Evolutionary conservation across 2,797 vertebrate species (phyloP).

Genomic region (Malacoraja senta): DNA sequence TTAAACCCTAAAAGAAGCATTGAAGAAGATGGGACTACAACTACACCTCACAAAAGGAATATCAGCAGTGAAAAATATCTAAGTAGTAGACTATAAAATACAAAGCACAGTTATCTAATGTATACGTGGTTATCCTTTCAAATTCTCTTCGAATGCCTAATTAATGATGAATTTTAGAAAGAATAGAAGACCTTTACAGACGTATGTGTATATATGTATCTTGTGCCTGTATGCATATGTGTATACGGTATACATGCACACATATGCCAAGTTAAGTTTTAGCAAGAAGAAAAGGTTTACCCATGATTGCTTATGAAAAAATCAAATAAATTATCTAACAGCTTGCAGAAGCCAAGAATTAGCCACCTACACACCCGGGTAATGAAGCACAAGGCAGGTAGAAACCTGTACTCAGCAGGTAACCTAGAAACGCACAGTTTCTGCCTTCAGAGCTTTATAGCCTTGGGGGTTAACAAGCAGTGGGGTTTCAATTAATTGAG

Average conservation of each 20-base stretch:
- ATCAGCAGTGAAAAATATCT: not conserved
- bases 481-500: not conserved
- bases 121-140: not conserved
- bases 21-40: not conserved
- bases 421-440: not conserved
- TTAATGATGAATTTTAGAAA: not conserved
- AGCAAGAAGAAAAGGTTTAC: not conserved
- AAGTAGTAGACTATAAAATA: not conserved
- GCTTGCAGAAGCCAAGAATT: not conserved
- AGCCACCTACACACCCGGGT: not conserved
- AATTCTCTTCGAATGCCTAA: not conserved
- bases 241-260: not conserved
- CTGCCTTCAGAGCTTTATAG: not conserved
- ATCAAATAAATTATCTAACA: conserved; percentile 15
- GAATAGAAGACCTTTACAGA: not conserved
- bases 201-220: not conserved
- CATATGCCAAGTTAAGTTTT: too few relatives aligned
- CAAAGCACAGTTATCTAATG: not conserved
- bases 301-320: not conserved
- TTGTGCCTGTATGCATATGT: not conserved
- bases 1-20: not conserved
- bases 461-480: not conserved
- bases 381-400: not conserved
- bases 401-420: not conserved
- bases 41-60: not conserved